Conservation (phyloP, 2,113 vertebrate genomes). For the Ciconia stormi region DNA sequence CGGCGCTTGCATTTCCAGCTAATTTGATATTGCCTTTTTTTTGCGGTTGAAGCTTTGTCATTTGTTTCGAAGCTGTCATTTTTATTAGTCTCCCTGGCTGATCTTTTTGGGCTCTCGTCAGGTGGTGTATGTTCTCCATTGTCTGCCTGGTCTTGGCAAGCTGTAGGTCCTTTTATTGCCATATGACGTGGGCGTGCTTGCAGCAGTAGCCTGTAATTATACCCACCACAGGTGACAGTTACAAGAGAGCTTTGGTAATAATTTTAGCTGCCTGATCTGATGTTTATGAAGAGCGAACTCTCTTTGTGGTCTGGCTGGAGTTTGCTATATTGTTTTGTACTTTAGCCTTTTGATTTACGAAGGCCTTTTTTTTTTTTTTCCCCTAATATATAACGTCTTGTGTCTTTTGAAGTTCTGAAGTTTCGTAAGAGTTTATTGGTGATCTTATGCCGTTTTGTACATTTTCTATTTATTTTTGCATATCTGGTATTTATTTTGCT, state of each 20-base stretch:
- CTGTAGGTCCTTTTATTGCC: conserved; percentile 76
- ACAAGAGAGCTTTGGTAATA: conserved; percentile 81
- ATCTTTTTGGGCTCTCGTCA: conserved; percentile 73
- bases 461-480: background rate
- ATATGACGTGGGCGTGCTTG: conserved; percentile 78
- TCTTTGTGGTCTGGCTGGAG: conserved; percentile 78
- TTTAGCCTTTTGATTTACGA: conserved; percentile 33
- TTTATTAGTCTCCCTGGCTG: conserved; percentile 76
- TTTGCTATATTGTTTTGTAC: conserved; percentile 33
- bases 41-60: conserved; percentile 45
- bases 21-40: conserved; percentile 20
- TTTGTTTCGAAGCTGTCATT: conserved; percentile 75
- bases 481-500: background rate
- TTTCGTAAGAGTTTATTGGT: background rate
- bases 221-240: conserved; percentile 86
- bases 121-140: conserved; percentile 68
- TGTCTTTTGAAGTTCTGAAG: background rate
- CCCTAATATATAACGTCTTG: background rate
- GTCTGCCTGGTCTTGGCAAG: conserved; percentile 75
- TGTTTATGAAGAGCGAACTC: conserved; percentile 77
- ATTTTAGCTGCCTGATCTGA: conserved; percentile 83
- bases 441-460: background rate
- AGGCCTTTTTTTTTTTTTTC: background rate
- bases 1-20: conserved; percentile 28
- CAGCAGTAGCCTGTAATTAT: conserved; percentile 87